Conservation (phyloP, 2,797 vertebrate species). For the Cygnus olor region DNA sequence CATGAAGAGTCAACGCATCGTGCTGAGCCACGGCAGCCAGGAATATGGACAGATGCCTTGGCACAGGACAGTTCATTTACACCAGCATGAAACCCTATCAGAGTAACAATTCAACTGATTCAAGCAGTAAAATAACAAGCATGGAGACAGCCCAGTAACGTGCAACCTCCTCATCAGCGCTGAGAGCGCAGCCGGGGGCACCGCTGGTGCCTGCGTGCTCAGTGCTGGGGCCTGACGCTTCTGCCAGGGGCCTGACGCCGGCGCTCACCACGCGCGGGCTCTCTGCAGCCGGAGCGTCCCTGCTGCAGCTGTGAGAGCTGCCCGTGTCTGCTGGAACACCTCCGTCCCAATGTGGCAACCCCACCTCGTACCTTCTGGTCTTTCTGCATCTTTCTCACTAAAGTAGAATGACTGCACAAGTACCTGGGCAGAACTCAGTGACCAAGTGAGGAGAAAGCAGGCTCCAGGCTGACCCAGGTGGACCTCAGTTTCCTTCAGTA, state of each 20-base stretch:
- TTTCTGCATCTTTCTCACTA: background rate
- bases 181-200: background rate
- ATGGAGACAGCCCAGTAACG: background rate
- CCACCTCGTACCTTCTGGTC: accelerated
- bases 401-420: background rate
- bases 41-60: background rate
- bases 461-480: background rate
- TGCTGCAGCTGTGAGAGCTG: background rate
- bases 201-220: accelerated
- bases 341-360: background rate
- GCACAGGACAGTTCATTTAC: background rate
- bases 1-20: background rate
- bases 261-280: background rate
- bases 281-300: background rate
- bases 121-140: background rate
- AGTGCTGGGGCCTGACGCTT: accelerated
- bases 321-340: background rate
- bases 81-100: background rate
- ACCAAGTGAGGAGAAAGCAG: background rate
- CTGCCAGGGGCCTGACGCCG: accelerated
- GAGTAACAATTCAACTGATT: background rate
- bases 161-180: background rate
- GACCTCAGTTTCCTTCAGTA: background rate
- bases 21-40: background rate
- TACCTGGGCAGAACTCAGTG: background rate